Percentiles rank a stretch among this genome's conserved stretches.
These are phyloP conservation scores for Drosophila gunungcola DNA, from an alignment of 1,140 invertebrate genomes.

Conservation along the genomic window DNA sequence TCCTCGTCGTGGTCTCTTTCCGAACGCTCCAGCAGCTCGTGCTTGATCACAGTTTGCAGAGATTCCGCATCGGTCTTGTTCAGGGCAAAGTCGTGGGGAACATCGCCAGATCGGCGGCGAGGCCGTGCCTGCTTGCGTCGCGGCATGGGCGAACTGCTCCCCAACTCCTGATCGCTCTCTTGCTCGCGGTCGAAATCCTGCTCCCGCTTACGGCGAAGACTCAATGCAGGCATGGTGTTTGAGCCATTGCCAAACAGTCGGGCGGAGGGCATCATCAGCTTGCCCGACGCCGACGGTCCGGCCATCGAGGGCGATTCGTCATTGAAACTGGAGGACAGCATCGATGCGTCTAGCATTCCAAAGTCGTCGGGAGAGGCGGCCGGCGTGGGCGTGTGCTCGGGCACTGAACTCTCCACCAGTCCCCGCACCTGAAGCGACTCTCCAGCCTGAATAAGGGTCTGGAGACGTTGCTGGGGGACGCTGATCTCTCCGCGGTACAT, in stretches of 20 bases:
- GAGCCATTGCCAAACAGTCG: conserved; percentile 61
- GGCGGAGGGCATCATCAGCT: conserved; percentile 71
- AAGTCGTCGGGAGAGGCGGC: conserved; percentile 87
- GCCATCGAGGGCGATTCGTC: conserved; percentile 78
- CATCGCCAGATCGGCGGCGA: conserved; percentile 91
- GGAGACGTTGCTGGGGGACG: conserved; percentile 92
- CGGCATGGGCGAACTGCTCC: conserved; percentile 89
- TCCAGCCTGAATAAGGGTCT: conserved; percentile 92
- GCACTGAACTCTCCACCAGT: conserved; percentile 89
- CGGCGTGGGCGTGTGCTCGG: conserved; percentile 88
- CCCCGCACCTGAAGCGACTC: conserved; percentile 93
- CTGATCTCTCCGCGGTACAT: conserved; percentile 97
- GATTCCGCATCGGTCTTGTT: conserved; percentile 58
- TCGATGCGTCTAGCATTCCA: conserved; percentile 75
- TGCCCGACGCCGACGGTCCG: conserved; percentile 43
- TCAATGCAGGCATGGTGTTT: conserved; percentile 64
- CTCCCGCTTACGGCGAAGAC: conserved; percentile 81
- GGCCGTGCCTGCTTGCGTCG: conserved; percentile 92
- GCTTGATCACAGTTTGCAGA: conserved; percentile 81
- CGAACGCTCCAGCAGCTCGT: conserved; percentile 62
- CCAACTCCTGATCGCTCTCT: conserved; percentile 73
- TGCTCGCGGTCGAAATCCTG: conserved; percentile 64
- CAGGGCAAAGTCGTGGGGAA: conserved; percentile 85
- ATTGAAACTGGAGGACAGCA: conserved; percentile 73
- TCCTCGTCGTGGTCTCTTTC: conserved; percentile 44